phyloP scores from a whole-genome alignment of 2,797 vertebrate genomes.

The Nyctalus aviator region DNA sequence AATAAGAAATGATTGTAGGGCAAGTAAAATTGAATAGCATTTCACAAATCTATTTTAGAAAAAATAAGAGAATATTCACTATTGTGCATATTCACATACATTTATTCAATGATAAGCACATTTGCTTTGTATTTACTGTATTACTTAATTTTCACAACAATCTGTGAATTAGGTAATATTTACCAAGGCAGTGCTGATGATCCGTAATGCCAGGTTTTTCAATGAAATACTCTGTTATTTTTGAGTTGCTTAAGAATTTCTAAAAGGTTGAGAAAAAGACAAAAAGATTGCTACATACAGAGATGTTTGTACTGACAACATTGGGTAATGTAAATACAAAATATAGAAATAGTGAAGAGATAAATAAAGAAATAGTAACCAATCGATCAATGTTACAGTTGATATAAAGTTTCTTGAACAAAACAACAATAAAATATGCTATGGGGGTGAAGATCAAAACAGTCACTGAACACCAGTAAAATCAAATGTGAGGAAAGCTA shows the following conservation, averaged over 20 bases:
- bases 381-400: not conserved
- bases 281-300: not conserved
- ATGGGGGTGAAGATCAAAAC: not conserved
- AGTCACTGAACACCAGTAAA: conserved; percentile 10
- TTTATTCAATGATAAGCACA: conserved; percentile 14
- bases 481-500: not conserved
- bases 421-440: not conserved
- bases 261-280: conserved; percentile 12
- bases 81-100: not conserved
- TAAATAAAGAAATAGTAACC: not conserved
- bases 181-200: not conserved
- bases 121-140: conserved; percentile 20
- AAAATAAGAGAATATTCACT: not conserved
- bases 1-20: not conserved
- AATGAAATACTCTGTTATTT: not conserved
- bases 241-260: not conserved
- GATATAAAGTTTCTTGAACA: conserved; percentile 32
- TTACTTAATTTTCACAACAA: conserved; percentile 44
- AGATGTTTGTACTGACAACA: not conserved
- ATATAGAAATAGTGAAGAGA: conserved; percentile 21
- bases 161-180: not conserved
- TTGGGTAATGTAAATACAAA: conserved; percentile 37
- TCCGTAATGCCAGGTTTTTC: not conserved
- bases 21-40: conserved; percentile 5
- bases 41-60: conserved; percentile 33